A percentile compares a stretch with the other conserved stretches of the same genome.
Evolutionary conservation across 2,797 vertebrate genomes (phyloP).

Genomic region (Neosilurus mollespiculum): DNA sequence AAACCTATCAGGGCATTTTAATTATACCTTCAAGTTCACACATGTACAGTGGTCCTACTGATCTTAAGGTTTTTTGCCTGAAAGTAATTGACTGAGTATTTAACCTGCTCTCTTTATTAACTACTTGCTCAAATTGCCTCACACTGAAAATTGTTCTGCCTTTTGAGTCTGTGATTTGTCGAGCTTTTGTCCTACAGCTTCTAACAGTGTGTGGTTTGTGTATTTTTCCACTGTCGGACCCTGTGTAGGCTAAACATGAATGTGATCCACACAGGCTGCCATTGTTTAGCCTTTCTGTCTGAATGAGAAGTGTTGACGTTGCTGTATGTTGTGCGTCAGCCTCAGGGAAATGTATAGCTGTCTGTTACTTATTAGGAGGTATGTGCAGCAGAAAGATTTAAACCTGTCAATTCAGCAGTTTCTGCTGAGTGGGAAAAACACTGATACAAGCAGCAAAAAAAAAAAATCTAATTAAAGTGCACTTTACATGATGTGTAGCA

Average conservation of each 20-base stretch:
- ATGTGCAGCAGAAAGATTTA: constrained; percentile 29
- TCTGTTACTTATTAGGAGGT: constrained; percentile 38
- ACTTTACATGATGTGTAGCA: not conserved
- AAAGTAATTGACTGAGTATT: not conserved
- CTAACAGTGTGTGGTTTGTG: constrained; percentile 30
- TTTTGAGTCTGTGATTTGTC: not conserved
- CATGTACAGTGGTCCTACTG: not conserved
- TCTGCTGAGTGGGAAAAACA: not conserved
- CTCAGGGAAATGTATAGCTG: constrained; percentile 37
- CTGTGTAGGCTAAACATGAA: constrained; percentile 32
- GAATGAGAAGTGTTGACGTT: constrained; percentile 36
- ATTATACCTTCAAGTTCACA: not conserved
- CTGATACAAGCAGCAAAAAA: constrained; percentile 2
- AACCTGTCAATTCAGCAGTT: constrained; percentile 40
- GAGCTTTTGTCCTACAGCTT: not conserved
- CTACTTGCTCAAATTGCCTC: not conserved
- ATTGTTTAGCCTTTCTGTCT: constrained; percentile 32
- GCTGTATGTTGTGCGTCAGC: constrained; percentile 32
- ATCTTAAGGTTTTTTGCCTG: not conserved
- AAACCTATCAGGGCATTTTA: not conserved
- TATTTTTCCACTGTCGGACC: constrained; percentile 17
- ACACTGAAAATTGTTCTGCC: not conserved
- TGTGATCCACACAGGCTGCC: constrained; percentile 22
- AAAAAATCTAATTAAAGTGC: not conserved
- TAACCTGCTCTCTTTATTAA: not conserved